Percentiles rank a stretch among this genome's conserved stretches.
These are phyloP conservation scores for Brevipalpus yothersi DNA, from an alignment of 1,140 invertebrate species.

Conservation along the genomic window DNA sequence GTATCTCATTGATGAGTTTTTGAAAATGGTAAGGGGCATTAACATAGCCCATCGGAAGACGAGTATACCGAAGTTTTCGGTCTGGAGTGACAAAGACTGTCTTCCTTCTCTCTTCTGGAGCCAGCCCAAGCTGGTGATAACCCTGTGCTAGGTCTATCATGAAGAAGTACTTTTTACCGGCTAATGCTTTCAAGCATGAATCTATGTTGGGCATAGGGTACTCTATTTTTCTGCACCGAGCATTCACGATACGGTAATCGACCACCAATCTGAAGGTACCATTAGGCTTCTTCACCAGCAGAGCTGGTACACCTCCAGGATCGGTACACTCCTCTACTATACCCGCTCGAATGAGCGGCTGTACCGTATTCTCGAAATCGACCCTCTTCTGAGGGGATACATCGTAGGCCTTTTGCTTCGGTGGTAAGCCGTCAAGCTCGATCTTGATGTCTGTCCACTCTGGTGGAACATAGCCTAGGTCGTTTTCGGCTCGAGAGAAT, in stretches of 20 bases:
- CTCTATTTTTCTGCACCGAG: constrained; percentile 19
- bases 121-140: constrained; percentile 6
- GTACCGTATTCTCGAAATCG: not conserved
- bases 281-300: constrained; percentile 24
- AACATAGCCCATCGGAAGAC: not conserved
- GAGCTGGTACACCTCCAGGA: constrained; percentile 3
- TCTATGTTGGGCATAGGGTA: constrained; percentile 26
- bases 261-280: constrained; percentile 22
- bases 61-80: constrained; percentile 18
- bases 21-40: not conserved
- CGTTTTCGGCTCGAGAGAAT: not conserved
- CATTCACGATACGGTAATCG: constrained; percentile 23
- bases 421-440: not conserved
- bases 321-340: not conserved
- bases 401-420: not conserved
- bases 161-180: not conserved
- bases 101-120: not conserved
- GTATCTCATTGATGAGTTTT: not conserved
- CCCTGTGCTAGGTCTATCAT: constrained; percentile 7
- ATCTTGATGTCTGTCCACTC: not conserved
- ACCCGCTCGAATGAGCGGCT: not conserved
- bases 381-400: not conserved
- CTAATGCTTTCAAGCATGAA: not conserved
- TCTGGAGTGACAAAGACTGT: constrained; percentile 21
- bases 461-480: not conserved